These are phyloP conservation scores for Brachymystax lenok DNA, from an alignment of 2,797 vertebrate species.

Conservation along the genomic window DNA sequence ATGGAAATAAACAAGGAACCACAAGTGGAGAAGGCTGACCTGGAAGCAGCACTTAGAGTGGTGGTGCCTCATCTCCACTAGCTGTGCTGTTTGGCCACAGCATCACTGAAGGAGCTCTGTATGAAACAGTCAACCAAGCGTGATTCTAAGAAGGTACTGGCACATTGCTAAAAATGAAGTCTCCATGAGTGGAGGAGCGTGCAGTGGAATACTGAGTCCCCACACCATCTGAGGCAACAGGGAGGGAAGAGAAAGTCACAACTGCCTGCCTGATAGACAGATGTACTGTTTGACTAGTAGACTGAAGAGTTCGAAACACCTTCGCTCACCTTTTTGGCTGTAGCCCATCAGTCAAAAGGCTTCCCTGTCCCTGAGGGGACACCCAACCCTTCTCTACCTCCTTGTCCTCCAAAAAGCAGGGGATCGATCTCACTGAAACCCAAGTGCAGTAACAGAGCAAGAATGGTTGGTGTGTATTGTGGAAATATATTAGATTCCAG, in stretches of 20 bases:
- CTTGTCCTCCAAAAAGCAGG: slow-evolving; percentile 6
- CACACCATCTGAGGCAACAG: slow-evolving; percentile 32
- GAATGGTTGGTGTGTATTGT: not conserved
- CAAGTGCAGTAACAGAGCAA: not conserved
- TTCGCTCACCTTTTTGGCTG: slow-evolving; percentile 47
- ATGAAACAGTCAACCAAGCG: no score
- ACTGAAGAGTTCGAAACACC: not conserved
- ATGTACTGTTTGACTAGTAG: not conserved
- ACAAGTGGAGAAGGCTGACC: slow-evolving; percentile 11
- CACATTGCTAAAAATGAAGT: slow-evolving; percentile 48
- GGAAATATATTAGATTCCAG: not conserved
- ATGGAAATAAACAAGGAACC: no score
- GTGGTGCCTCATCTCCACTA: slow-evolving; percentile 33
- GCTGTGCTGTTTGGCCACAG: slow-evolving; percentile 37
- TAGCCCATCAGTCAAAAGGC: slow-evolving; percentile 52
- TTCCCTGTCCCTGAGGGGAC: slow-evolving; percentile 42
- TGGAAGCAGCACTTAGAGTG: slow-evolving; percentile 21
- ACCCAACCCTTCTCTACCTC: slow-evolving; percentile 23
- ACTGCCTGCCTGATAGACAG: not conserved
- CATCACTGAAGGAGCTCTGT: slow-evolving; percentile 16
- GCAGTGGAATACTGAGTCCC: slow-evolving; percentile 39
- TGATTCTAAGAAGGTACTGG: no score
- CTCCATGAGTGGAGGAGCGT: slow-evolving; percentile 41
- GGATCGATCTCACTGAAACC: not conserved
- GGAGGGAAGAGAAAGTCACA: not conserved